Evolutionary conservation across 2,797 vertebrate genomes (phyloP).

Genomic region (Phrynocephalus forsythii): DNA sequence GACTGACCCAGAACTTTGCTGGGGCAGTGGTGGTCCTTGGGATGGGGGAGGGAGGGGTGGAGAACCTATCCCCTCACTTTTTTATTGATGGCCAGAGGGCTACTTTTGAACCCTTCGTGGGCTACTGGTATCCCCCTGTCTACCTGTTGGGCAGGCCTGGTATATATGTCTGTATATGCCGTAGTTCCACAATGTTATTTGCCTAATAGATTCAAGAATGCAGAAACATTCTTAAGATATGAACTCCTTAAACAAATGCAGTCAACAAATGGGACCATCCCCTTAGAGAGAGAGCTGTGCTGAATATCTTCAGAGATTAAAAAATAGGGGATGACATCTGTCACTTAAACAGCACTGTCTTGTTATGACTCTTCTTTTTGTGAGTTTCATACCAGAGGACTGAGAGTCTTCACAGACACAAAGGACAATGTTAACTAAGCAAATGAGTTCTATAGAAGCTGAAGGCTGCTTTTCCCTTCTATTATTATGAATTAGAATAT

Average conservation of each 20-base stretch:
- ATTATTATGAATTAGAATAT: conserved; percentile 60
- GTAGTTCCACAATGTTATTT: neutral
- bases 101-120: too few relatives aligned
- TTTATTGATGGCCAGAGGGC: too few relatives aligned
- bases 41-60: too few relatives aligned
- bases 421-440: conserved; percentile 68
- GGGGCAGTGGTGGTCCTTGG: too few relatives aligned
- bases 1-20: too few relatives aligned
- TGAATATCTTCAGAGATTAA: conserved; percentile 80
- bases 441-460: conserved; percentile 66
- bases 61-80: too few relatives aligned
- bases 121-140: too few relatives aligned
- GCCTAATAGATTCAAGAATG: neutral
- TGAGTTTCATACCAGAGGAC: conserved; percentile 67
- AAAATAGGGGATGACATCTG: conserved; percentile 72
- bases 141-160: too few relatives aligned
- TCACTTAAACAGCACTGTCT: conserved; percentile 79
- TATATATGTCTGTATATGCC: too few relatives aligned
- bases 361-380: conserved; percentile 71
- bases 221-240: conserved; percentile 28
- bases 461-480: conserved; percentile 26
- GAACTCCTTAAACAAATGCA: conserved; percentile 44
- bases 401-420: too few relatives aligned
- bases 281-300: conserved; percentile 75
- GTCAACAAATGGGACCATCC: conserved; percentile 56